Conservation (phyloP, 2,888 invertebrate genomes). For the Amblyjoppa fuscipennis region DNA sequence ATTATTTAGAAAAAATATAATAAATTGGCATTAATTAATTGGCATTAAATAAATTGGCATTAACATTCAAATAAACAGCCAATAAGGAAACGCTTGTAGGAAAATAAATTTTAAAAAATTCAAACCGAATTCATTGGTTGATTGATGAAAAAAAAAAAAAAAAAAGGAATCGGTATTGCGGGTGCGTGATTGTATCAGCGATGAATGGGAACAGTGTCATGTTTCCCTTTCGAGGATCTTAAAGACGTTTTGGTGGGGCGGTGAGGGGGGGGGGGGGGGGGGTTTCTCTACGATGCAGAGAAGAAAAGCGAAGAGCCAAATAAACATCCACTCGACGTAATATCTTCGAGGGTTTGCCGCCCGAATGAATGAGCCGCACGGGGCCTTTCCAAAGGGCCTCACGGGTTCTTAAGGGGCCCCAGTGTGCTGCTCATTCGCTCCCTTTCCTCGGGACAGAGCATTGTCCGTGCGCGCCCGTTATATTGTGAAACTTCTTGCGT, state of each 20-base stretch:
- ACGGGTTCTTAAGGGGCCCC: conserved; percentile 27
- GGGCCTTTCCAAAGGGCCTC: conserved; percentile 50
- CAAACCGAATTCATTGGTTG: neutral
- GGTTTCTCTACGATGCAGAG: neutral
- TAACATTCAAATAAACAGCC: neutral
- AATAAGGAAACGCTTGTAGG: neutral
- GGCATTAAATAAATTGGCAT: neutral
- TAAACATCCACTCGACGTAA: conserved; percentile 79
- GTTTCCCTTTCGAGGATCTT: conserved; percentile 42
- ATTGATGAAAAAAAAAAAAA: conserved; percentile 14
- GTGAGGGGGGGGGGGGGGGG: neutral
- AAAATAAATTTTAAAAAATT: neutral
- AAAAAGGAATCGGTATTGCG: conserved; percentile 28
- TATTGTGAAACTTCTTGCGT: conserved; percentile 72
- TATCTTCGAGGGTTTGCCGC: conserved; percentile 74
- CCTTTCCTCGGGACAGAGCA: conserved; percentile 61
- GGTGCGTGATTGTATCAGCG: conserved; percentile 36
- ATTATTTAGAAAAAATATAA: no score
- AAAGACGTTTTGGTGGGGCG: conserved; percentile 10
- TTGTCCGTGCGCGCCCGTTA: conserved; percentile 75
- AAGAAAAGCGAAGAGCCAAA: conserved; percentile 68
- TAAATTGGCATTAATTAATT: no score
- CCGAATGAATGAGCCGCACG: conserved; percentile 74
- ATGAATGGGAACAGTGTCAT: conserved; percentile 54
- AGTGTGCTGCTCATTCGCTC: conserved; percentile 36